Evolutionary conservation across 1,140 invertebrate species (phyloP), one percentile per base, ranked within the genome.

Genomic region (Limonius californicus): DNA sequence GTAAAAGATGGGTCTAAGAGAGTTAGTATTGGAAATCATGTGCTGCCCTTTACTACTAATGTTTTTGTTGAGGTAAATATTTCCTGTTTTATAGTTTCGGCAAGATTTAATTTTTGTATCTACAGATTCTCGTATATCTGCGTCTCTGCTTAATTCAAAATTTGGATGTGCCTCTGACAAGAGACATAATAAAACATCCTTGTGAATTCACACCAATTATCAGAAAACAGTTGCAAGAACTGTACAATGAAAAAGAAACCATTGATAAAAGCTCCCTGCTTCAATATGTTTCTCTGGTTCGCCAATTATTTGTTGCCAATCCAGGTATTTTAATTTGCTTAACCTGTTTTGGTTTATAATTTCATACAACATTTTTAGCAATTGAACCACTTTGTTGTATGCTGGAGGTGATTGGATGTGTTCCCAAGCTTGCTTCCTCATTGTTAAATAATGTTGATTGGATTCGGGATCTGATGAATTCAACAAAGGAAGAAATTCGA

Each of bases 111-210:
- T 3, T 27, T 27, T 27, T 3, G 23, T 27, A 27, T 63, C 77
- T 79, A 14, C 71, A 91, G 87, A 87, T 92, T 62, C 75, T 94
- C 4, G 79, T 86, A 1, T 94, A 93, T 76, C 74, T 92, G 57
- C 82, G 90, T 2, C 80, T 91, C 68, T 92, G 90, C 72, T 76
- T 94, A 16, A 50, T 80, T 16, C 82, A 80, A 71, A 81, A 80
- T 72, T 76, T 82, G 4, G 76, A 81, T 54, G 71, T 81, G 18
- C 74, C 78, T 7, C 43, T 74, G 19, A 73, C 73, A 23, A 71
- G 70, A 23, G 77, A 78, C 45, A 69, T 75, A 11, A 53, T 81
- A 1, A 78, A 80, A 56, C 86, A 88, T 77, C 86, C 87, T 0
- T 84, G 82, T 64, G 81, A 84, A 61, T 75, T 80, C 14, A 85